Evolutionary conservation across 2,797 vertebrate genomes (phyloP), one percentile per base, ranked within the genome.

Genomic region (Percopsis omiscomaycus): DNA sequence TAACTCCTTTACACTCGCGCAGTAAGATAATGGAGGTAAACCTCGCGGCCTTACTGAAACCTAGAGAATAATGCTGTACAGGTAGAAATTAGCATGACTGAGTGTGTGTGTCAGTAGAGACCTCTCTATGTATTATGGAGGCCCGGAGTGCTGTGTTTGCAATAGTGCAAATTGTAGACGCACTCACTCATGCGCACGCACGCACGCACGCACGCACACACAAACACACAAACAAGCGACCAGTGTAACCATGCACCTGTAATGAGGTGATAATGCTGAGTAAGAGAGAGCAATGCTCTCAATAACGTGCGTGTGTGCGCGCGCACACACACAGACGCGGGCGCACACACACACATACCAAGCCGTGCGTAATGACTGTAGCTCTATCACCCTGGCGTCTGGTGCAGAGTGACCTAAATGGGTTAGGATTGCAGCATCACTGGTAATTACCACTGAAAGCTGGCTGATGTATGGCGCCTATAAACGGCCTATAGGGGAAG

Each of bases 251-350:
- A 59, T 69, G 80, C 81, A 88, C 84, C 83, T 89, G 86, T 84
- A 88, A 87, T 85, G 68, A 71, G 84, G 79, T 70, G 81, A 86
- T 87, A 88, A 78, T 86, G 85, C 89, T 89, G 87, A 88, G 73
- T 88, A 84, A 83, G 85, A 87, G 66, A 53, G 54, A 78, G 55
- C n/a, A 44, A n/a, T 3, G 13, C 30, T n/a, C 54, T 30, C 4
- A 32, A 30, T 14, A 28, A 15, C 29, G 30, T 32, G n/a, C 12
- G n/a, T 32, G 14, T 14, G n/a, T 11, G 12, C 27, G 13, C 53
- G 10, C 53, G 44, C 46, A 37, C 42, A n/a, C 50, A 62, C 28
- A 59, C 59, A 61, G 14, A 63, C 46, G 49, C 46, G 27, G 63
- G 44, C 61, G 56, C 29, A 60, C 57, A 55, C 22, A 66, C 62